phyloP scores from a whole-genome alignment of 2,888 invertebrate species.

The Aporophyla lueneburgensis region DNA sequence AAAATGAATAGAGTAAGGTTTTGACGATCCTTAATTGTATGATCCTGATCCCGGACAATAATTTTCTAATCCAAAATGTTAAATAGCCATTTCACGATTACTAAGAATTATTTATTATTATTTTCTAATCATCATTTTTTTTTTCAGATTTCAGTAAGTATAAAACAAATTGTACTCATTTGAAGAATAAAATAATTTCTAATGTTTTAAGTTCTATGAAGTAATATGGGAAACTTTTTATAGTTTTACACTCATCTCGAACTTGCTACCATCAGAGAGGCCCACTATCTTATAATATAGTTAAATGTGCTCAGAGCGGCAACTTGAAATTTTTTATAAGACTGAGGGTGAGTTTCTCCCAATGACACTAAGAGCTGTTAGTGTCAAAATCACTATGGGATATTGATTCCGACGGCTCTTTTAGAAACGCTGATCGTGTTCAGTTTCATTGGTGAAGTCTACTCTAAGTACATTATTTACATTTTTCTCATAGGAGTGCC shows the following conservation, averaged over 20 bases:
- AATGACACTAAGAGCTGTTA: too few relatives aligned
- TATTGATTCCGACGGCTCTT: too few relatives aligned
- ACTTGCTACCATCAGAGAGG: neutral
- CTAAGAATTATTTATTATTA: neutral
- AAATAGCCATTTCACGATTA: too few relatives aligned
- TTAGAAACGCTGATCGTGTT: too few relatives aligned
- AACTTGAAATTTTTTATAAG: neutral
- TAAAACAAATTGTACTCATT: neutral
- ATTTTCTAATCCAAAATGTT: neutral
- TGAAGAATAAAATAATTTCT: neutral
- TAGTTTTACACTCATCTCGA: too few relatives aligned
- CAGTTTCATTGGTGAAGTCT: too few relatives aligned
- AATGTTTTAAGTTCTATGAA: neutral
- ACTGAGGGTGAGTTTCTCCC: neutral
- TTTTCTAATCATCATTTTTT: slow-evolving; percentile 16
- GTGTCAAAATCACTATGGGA: too few relatives aligned
- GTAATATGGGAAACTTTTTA: too few relatives aligned
- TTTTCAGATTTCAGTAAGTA: slow-evolving; percentile 56
- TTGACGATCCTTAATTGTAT: neutral
- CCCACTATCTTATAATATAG: neutral
- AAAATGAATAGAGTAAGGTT: neutral
- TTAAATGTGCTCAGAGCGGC: too few relatives aligned
- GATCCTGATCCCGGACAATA: neutral
- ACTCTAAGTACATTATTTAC: neutral
- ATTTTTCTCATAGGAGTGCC: neutral